Base-by-base conservation (phyloP, 2,888 invertebrate species). In the Nasonia oneida region DNA sequence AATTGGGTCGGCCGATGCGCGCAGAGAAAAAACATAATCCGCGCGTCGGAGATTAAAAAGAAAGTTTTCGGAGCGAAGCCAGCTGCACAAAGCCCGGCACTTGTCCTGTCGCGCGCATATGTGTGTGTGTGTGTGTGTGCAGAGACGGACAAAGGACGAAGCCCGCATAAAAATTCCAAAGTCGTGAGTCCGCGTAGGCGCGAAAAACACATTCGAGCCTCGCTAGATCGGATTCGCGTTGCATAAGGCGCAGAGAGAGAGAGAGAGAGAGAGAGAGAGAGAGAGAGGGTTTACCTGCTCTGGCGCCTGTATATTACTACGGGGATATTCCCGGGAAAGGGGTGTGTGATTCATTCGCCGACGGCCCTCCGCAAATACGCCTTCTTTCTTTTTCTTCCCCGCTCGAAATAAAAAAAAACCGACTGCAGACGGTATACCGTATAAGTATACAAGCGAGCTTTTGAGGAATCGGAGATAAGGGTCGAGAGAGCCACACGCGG, bases 111-210 rank as follows among this genome's bases (percentile, higher is more conserved):
- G 29, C 23, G 2, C 6, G 3, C 39, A 39, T 39, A 6, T 6
- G 47, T 2, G 2, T 42, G 39, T 42, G 42, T 12, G 42, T 12
- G 42, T 12, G 42, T 12, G 10, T 10, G 42, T 8, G 42, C 42
- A 10, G 6, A 1, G 10, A 3, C 57, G 77, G 23, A 42, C 57
- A 64, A n/a, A 23, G 76, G 76, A 67, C 67, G 57, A 61, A 61
- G 29, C 76, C 76, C 42, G 29, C 42, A 39, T 64, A 77, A 77
- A 64, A 77, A 77, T 77, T 61, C 64, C 42, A 77, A 77, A n/a
- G 23, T 42, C 77, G 64, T 77, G 61, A 77, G 64, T 47, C 57
- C 10, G 67, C 14, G 33, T 33, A 0, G n/a, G 53, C 18, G 10
- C 37, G 78, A 76, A 37, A 37, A 10, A 3, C 18, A 14, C 10